phyloP scores from a whole-genome alignment of 2,113 vertebrate genomes.

The Lamprotornis superbus region DNA sequence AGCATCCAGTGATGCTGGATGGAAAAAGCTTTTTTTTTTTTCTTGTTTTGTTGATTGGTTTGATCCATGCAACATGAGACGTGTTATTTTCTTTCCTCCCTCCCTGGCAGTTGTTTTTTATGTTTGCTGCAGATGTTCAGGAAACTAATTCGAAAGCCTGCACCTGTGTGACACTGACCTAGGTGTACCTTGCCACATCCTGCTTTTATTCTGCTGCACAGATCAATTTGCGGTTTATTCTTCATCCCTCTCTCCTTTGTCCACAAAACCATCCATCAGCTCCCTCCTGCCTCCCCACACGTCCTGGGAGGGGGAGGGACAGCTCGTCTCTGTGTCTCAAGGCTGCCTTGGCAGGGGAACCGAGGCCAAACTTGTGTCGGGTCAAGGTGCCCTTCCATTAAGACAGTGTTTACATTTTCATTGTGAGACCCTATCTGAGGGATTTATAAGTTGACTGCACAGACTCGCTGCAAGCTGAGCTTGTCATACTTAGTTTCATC shows the following conservation, averaged over 20 bases:
- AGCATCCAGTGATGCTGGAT: background rate
- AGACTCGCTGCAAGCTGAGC: background rate
- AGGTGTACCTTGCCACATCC: constrained; percentile 37
- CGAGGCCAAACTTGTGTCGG: background rate
- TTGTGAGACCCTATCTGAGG: background rate
- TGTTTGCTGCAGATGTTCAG: constrained; percentile 70
- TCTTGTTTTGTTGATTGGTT: constrained; percentile 21
- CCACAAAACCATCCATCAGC: background rate
- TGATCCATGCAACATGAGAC: background rate
- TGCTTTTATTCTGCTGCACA: constrained; percentile 9
- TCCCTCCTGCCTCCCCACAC: background rate
- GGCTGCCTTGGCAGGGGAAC: background rate
- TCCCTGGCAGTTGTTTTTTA: constrained; percentile 11
- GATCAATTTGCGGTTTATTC: constrained; percentile 43
- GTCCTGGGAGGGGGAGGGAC: background rate
- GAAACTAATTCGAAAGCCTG: constrained; percentile 54
- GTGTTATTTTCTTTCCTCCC: background rate
- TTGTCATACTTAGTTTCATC: background rate
- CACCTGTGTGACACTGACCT: constrained; percentile 61
- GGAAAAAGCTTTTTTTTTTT: background rate
- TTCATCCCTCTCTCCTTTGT: background rate
- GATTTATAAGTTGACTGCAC: background rate
- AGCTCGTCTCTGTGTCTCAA: background rate
- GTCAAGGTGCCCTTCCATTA: constrained; percentile 22
- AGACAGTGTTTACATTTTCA: background rate